Base-by-base conservation (phyloP, 2,113 vertebrate species). In the Talpa occidentalis region DNA sequence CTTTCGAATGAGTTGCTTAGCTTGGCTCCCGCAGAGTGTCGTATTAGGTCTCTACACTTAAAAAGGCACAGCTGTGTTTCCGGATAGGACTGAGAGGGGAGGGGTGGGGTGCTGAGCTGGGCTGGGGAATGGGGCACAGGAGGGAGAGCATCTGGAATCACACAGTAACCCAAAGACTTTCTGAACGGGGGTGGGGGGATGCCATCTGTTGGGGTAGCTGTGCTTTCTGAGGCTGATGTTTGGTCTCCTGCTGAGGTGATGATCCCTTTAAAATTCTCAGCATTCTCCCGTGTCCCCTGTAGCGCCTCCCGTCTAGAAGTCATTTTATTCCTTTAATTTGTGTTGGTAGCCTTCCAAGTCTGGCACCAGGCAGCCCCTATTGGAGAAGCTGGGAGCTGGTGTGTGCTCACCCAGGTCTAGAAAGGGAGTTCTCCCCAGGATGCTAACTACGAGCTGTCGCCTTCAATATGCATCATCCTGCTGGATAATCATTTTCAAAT, bases 401-500 rank as follows among this genome's bases (percentile, higher is more conserved):
- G 7, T 19, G 60, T 73, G 79, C 78, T 95, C 95, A 93, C 78
- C 78, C 74, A 88, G 6, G 7, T 92, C 91, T 93, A n/a, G 66
- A 76, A 84, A 92, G 86, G 88, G 91, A 94, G 37, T 64, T 52
- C 16, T 91, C 90, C 67, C 15, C 0, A 10, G 76, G 64, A 84
- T 40, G 90, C 74, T 91, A 89, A 85, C 90, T 17, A 40, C 10
- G 52, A n/a, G 28, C 64, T 90, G 83, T 81, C 72, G 92, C 90
- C 90, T 95, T 83, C 28, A 79, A 64, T 42, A 0, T 69, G 42
- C 1, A 3, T 96, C 88, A 59, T 49, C 73, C 24, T 26, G 44
- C 56, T 1, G 4, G 81, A 69, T 96, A 92, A 96, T 96, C 80
- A 90, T 93, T 97, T 94, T 91, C 79, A 93, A 94, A 93, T 64